These are phyloP conservation scores for Pelmatolapia mariae DNA, from an alignment of 2,113 vertebrate genomes.

Conservation along the genomic window DNA sequence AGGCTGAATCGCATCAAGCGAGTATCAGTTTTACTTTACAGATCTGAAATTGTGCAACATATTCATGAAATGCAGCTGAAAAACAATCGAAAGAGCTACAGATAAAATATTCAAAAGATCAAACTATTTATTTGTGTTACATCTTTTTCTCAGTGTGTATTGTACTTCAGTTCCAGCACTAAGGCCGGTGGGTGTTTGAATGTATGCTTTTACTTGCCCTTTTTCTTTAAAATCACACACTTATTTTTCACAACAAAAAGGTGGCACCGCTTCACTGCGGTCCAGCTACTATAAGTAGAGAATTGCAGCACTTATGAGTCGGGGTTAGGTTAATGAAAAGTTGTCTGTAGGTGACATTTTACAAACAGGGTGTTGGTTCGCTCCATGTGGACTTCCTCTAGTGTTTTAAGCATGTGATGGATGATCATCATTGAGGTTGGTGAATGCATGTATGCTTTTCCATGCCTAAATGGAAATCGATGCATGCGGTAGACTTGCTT, in stretches of 20 bases:
- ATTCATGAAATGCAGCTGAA: not conserved
- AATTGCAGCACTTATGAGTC: not conserved
- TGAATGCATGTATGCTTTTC: not conserved
- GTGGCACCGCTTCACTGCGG: not conserved
- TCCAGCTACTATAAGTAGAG: constrained; percentile 1
- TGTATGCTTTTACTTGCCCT: constrained; percentile 32
- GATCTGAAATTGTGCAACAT: not conserved
- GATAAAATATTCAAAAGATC: not conserved
- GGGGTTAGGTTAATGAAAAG: not conserved
- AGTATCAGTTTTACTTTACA: not conserved
- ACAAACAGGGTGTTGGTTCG: not conserved
- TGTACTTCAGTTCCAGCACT: constrained; percentile 46
- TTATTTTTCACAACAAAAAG: constrained; percentile 13
- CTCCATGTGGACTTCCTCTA: not conserved
- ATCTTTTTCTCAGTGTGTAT: constrained; percentile 21
- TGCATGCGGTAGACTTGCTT: not conserved
- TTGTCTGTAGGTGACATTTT: not conserved
- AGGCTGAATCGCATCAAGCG: not conserved
- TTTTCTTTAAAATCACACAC: not conserved
- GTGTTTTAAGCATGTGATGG: not conserved
- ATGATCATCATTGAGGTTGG: not conserved
- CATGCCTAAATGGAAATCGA: not conserved
- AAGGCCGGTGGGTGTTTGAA: constrained; percentile 40
- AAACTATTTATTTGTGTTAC: constrained; percentile 63
- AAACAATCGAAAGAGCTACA: constrained; percentile 5